These are phyloP conservation scores for Pycnomerus fuliginosus DNA, from an alignment of 2,888 invertebrate species.

Conservation along the genomic window DNA sequence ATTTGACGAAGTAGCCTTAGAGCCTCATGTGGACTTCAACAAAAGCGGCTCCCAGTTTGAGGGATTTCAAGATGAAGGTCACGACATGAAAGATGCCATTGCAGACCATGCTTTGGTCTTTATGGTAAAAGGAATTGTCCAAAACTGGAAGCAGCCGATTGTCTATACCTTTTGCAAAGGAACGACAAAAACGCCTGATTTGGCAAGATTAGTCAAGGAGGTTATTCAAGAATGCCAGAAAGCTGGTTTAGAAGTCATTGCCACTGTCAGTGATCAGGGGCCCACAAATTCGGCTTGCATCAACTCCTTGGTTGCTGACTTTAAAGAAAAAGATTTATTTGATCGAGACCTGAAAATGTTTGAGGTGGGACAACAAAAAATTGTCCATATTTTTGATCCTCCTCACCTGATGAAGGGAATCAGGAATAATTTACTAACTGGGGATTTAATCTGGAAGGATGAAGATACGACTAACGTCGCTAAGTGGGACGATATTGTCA, in stretches of 20 bases:
- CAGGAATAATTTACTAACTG: conserved; percentile 2
- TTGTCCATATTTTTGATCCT: conserved; percentile 17
- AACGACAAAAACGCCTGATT: conserved; percentile 1
- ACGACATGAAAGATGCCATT: conserved; percentile 7
- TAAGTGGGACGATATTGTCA: conserved; percentile 7
- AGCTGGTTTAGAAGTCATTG: conserved; percentile 11
- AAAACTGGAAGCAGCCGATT: conserved; percentile 19
- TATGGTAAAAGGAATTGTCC: conserved; percentile 17
- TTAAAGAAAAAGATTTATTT: not conserved
- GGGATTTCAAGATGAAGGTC: conserved; percentile 13
- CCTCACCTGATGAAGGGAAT: conserved; percentile 4
- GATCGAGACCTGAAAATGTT: not conserved
- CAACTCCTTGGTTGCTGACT: conserved; percentile 6
- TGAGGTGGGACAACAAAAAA: conserved; percentile 9
- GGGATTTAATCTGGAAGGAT: not conserved
- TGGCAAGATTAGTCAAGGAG: conserved; percentile 4
- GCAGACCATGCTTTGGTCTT: conserved; percentile 22
- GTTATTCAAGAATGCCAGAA: conserved; percentile 5
- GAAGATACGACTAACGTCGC: not conserved
- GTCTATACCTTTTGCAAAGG: conserved; percentile 8
- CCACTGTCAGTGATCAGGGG: conserved; percentile 12
- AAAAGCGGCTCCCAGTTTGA: conserved; percentile 1
- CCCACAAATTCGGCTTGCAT: conserved; percentile 8
- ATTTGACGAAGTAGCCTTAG: conserved; percentile 17
- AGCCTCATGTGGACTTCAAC: conserved; percentile 10